phyloP scores from a whole-genome alignment of 2,888 invertebrate species.

The Lasioglossum lativentre region DNA sequence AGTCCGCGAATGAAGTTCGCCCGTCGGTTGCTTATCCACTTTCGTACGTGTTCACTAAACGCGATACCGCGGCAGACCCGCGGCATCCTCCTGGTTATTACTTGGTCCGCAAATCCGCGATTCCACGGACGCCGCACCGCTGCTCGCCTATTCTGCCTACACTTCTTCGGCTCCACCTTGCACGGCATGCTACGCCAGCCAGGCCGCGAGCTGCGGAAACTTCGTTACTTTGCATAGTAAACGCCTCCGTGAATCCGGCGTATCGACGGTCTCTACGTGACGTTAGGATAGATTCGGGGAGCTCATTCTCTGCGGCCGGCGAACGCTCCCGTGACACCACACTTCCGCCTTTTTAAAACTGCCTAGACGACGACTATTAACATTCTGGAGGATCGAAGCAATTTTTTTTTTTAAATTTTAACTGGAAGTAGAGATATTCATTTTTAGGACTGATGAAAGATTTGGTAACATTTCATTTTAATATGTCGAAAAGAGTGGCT shows the following conservation, averaged over 20 bases:
- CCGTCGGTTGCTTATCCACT: slow-evolving; percentile 81
- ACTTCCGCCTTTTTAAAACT: background rate
- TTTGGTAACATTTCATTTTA: no score
- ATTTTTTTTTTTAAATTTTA: background rate
- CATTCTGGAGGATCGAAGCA: background rate
- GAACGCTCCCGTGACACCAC: background rate
- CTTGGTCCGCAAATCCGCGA: slow-evolving; percentile 67
- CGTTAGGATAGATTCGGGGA: slow-evolving; percentile 29
- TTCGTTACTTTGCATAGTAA: slow-evolving; percentile 62
- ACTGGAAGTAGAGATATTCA: background rate
- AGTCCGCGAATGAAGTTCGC: slow-evolving; percentile 82
- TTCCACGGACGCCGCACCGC: slow-evolving; percentile 54
- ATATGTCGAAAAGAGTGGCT: no score
- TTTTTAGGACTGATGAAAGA: background rate
- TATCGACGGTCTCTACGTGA: slow-evolving; percentile 57
- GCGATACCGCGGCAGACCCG: slow-evolving; percentile 74
- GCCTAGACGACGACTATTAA: background rate
- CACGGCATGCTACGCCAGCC: slow-evolving; percentile 12
- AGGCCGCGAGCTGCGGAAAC: slow-evolving; percentile 52
- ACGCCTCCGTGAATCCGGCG: slow-evolving; percentile 26
- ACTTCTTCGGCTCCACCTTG: slow-evolving; percentile 42
- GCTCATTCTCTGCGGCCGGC: background rate
- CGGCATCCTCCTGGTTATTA: slow-evolving; percentile 71
- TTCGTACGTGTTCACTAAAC: slow-evolving; percentile 83
- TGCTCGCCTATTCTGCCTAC: slow-evolving; percentile 47